These are phyloP conservation scores for Notolabrus celidotus DNA, from an alignment of 2,797 vertebrate genomes.

Conservation along the genomic window DNA sequence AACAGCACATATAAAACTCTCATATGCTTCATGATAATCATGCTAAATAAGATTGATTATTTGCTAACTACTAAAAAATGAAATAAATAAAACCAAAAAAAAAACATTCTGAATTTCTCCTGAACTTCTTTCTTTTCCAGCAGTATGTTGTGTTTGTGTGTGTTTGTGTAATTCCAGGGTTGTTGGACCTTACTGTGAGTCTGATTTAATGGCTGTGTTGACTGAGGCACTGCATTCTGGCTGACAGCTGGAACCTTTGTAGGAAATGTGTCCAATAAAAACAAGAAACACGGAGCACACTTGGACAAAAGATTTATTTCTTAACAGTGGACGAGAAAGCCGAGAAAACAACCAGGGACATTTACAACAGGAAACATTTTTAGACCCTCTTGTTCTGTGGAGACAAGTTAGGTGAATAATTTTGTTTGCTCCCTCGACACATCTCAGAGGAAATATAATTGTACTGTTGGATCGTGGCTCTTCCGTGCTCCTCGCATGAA, in stretches of 20 bases:
- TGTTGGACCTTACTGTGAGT: background rate
- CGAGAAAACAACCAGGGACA: background rate
- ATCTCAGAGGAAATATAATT: slow-evolving; percentile 5
- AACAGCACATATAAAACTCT: too few relatives aligned
- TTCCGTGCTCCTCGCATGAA: background rate
- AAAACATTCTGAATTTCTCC: background rate
- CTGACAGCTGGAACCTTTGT: slow-evolving; percentile 4
- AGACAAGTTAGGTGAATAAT: background rate
- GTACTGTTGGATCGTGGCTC: background rate
- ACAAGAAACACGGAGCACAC: background rate
- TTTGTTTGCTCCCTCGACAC: background rate
- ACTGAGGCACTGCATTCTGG: background rate
- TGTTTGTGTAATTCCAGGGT: slow-evolving; percentile 5
- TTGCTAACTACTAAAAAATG: too few relatives aligned
- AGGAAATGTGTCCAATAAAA: slow-evolving; percentile 32
- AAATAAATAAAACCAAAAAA: too few relatives aligned
- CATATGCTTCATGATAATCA: too few relatives aligned
- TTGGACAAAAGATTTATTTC: background rate
- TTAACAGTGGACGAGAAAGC: background rate
- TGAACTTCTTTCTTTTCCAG: background rate
- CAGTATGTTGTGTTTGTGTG: background rate
- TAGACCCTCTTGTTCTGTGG: background rate
- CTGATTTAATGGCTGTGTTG: slow-evolving; percentile 9
- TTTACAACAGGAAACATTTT: slow-evolving; percentile 8
- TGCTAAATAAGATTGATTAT: too few relatives aligned